Percentiles rank a stretch among this genome's conserved stretches.
Conservation (phyloP, 2,113 vertebrate species). For the Phoenicopterus ruber region DNA sequence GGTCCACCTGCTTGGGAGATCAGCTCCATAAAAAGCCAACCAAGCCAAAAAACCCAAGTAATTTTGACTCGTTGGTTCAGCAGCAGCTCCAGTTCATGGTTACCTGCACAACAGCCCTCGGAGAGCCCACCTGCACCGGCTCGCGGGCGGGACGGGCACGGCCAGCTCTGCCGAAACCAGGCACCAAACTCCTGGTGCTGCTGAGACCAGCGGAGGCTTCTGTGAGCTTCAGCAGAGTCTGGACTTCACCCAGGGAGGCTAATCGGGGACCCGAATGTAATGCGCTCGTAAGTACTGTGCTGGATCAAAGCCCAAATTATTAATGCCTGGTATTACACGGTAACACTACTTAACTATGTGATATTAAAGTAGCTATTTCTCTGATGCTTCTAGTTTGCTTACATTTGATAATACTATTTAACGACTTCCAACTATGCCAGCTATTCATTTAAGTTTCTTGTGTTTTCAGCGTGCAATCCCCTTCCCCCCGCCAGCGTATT, state of each 20-base stretch:
- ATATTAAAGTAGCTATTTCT: background rate
- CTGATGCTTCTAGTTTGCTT: background rate
- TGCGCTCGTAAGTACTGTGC: background rate
- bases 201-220: fast-evolving
- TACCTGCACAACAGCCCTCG: background rate
- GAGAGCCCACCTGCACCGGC: background rate
- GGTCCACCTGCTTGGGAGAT: background rate
- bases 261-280: background rate
- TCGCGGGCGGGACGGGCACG: fast-evolving
- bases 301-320: background rate
- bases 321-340: background rate
- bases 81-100: background rate
- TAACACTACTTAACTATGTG: background rate
- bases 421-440: background rate
- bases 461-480: background rate
- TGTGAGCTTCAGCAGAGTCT: background rate
- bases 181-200: background rate
- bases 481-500: background rate
- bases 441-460: background rate
- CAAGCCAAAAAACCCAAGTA: background rate
- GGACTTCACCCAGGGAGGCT: background rate
- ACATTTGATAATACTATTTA: background rate
- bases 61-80: background rate
- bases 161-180: background rate
- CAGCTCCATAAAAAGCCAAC: background rate